Evolutionary conservation across 2,888 invertebrate species (phyloP).

Genomic region (Pteria penguin): DNA sequence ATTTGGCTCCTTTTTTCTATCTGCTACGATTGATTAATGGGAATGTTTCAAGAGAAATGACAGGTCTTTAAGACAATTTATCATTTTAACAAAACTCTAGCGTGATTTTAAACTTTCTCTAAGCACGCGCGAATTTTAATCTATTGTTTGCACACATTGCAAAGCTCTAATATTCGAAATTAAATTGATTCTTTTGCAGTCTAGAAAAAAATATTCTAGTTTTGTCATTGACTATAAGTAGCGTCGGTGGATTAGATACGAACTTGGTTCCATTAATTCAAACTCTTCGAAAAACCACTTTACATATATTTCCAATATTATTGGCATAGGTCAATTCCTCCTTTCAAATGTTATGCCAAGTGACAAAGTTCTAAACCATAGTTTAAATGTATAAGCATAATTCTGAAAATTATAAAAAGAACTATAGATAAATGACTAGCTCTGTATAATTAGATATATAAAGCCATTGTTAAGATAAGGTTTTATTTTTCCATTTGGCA

Average conservation of each 20-base stretch:
- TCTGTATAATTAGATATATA: too few relatives aligned
- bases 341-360: too few relatives aligned
- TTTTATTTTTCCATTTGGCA: too few relatives aligned
- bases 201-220: neutral
- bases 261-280: neutral
- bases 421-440: too few relatives aligned
- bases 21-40: conserved; percentile 18
- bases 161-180: neutral
- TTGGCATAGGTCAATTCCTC: too few relatives aligned
- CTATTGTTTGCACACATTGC: conserved; percentile 15
- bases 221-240: neutral
- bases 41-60: conserved; percentile 8
- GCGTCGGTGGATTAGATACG: conserved; percentile 4
- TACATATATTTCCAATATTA: neutral
- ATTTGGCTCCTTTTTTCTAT: conserved; percentile 10
- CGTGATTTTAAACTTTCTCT: conserved; percentile 2
- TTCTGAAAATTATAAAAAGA: too few relatives aligned
- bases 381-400: too few relatives aligned
- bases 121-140: conserved; percentile 22
- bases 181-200: neutral
- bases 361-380: too few relatives aligned
- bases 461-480: too few relatives aligned
- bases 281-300: neutral
- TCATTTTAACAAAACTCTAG: conserved; percentile 6
- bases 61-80: conserved; percentile 14